Base-by-base conservation (phyloP, 1,140 invertebrate genomes). In the Megalonaias nervosa region DNA sequence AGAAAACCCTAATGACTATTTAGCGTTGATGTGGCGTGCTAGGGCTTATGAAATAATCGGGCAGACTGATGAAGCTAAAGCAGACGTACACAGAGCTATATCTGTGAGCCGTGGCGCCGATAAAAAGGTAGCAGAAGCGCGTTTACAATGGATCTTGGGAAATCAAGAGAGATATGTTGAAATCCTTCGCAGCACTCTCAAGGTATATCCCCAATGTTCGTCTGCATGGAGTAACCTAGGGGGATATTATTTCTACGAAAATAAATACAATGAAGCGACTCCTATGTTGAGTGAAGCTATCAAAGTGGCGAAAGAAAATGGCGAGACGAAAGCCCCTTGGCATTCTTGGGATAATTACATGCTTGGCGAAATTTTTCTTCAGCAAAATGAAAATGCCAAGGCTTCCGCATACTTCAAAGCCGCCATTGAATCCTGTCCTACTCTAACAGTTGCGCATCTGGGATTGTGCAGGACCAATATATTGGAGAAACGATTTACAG, bases 21-120 rank as follows among this genome's bases (percentile, higher is more conserved):
- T 62, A 5, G 59, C 70, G n/a, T 56, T 72, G 15, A 72, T 72
- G 59, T 72, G 70, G 70, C 26, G 70, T 17, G 21, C 70, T 15
- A 64, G 55, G 60, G 59, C 70, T 31, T 64, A 72, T 26, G 19
- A 2, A 11, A 72, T 72, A 13, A 21, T 72, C 26, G 70, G 70
- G 5, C 59, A 72, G 17, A 23, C 59, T 17, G 26, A 38, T 21
- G 55, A 64, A 17, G 70, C 59, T 17, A 4, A 48, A 14, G 5
- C 6, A 60, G 70, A 72, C 60, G 14, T 62, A 17, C 13, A 61
- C 9, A 58, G 56, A 14, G 70, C 70, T 9, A 64, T 64, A 9
- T 48, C 26, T 13, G 70, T 72, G 4, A 62, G 70, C 59, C 61
- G 38, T 31, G 70, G 70, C 19, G 19, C 64, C n/a, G 23, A 64